Conservation (phyloP, 2,797 vertebrate species). For the Furcifer pardalis region DNA sequence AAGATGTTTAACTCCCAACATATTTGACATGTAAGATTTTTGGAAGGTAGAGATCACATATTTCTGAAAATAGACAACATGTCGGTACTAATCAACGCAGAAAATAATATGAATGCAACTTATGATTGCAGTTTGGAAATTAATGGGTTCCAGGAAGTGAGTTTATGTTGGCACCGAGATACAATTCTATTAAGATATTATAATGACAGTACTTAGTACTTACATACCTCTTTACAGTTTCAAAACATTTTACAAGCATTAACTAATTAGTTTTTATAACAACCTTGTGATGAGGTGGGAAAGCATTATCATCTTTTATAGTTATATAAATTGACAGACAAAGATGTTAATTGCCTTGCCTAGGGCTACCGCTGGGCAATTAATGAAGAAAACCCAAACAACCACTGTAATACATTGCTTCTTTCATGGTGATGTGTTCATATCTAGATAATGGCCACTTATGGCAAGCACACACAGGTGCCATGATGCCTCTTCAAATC, state of each 20-base stretch:
- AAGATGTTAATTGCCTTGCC: slow-evolving; percentile 37
- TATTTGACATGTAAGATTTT: not conserved
- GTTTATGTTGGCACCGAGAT: slow-evolving; percentile 34
- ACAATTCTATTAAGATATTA: slow-evolving; percentile 47
- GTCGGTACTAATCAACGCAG: slow-evolving; percentile 16
- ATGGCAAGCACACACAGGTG: not conserved
- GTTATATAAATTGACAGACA: slow-evolving; percentile 41
- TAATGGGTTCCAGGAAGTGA: slow-evolving; percentile 44
- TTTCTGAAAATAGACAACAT: slow-evolving; percentile 6
- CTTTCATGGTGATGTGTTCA: not conserved
- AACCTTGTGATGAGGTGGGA: slow-evolving; percentile 37
- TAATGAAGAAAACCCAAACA: slow-evolving; percentile 13
- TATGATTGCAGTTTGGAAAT: slow-evolving; percentile 28
- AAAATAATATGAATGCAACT: slow-evolving; percentile 19
- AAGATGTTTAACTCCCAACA: not conserved
- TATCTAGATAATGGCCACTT: not conserved
- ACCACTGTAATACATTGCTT: slow-evolving; percentile 4
- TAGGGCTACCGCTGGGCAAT: slow-evolving; percentile 26
- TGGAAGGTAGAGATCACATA: not conserved
- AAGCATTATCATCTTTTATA: slow-evolving; percentile 33
- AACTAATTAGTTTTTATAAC: slow-evolving; percentile 41
- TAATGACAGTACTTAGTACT: slow-evolving; percentile 41
- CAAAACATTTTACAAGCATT: slow-evolving; percentile 45
- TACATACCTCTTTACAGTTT: slow-evolving; percentile 48
- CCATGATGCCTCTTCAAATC: not conserved